Evolutionary conservation across 2,888 invertebrate species (phyloP).

Genomic region (Parnassius glacialis): DNA sequence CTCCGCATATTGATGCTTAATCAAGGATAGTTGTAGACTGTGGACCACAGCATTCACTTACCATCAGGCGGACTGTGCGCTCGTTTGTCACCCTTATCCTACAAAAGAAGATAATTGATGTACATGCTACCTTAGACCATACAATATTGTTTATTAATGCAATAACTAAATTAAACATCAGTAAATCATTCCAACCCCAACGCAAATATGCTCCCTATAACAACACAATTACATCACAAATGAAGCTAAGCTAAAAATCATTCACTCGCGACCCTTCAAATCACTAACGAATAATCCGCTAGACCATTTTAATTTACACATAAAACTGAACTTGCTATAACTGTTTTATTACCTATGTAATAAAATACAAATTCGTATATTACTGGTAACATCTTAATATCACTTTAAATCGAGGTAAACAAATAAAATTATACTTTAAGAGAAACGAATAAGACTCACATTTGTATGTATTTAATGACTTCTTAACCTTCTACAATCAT

Average conservation of each 20-base stretch:
- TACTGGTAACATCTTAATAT: conserved; percentile 19
- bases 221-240: conserved; percentile 62
- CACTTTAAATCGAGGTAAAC: background rate
- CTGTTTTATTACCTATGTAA: conserved; percentile 23
- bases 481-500: conserved; percentile 51
- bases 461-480: conserved; percentile 11
- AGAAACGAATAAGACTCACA: background rate
- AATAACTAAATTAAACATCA: conserved; percentile 26
- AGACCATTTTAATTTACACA: conserved; percentile 64
- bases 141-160: conserved; percentile 20
- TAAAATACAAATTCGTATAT: conserved; percentile 25
- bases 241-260: conserved; percentile 47
- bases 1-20: too few relatives aligned
- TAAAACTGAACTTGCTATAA: conserved; percentile 27
- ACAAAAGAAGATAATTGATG: background rate
- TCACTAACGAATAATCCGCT: conserved; percentile 50
- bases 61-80: too few relatives aligned
- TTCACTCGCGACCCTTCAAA: conserved; percentile 48
- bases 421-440: background rate
- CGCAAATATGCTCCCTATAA: conserved; percentile 61
- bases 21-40: too few relatives aligned
- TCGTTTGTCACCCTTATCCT: too few relatives aligned
- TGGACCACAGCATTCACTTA: too few relatives aligned
- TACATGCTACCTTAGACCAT: conserved; percentile 3
- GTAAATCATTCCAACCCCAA: conserved; percentile 29